Conservation (phyloP, 2,797 vertebrate genomes). For the Sebastes diploproa region DNA sequence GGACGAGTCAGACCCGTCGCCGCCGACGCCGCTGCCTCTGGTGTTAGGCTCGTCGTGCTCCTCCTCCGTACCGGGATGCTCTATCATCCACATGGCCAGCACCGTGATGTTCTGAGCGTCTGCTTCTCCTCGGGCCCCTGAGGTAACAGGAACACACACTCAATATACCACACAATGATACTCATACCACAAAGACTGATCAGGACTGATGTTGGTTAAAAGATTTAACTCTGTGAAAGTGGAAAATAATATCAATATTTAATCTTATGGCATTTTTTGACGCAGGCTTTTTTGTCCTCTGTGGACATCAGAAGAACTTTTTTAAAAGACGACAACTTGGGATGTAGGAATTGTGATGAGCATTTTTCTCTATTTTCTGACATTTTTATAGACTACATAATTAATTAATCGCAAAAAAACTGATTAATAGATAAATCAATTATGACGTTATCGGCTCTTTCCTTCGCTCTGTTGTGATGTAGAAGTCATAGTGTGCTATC, state of each 20-base stretch:
- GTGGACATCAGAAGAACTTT: no score
- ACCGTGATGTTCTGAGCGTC: constrained; percentile 98
- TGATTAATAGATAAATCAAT: not conserved
- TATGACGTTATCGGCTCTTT: not conserved
- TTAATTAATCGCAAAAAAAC: no score
- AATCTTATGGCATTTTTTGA: no score
- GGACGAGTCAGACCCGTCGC: constrained; percentile 62
- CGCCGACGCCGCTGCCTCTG: constrained; percentile 57
- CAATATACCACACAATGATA: not conserved
- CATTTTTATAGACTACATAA: no score
- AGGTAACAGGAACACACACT: not conserved
- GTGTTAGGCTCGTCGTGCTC: constrained; percentile 87
- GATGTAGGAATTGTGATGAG: no score
- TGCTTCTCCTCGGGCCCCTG: constrained; percentile 93
- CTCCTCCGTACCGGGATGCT: constrained; percentile 91
- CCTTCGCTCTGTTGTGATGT: not conserved
- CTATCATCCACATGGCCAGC: constrained; percentile 99
- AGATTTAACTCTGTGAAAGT: no score
- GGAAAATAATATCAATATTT: no score
- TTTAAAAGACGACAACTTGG: no score
- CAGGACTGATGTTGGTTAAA: no score
- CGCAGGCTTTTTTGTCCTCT: no score
- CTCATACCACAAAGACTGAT: no score
- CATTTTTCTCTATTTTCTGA: no score
- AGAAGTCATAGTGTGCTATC: not conserved